Percentiles rank a stretch among this genome's conserved stretches.
Conservation (phyloP, 2,888 invertebrate species). For the Parnassius mnemosyne region DNA sequence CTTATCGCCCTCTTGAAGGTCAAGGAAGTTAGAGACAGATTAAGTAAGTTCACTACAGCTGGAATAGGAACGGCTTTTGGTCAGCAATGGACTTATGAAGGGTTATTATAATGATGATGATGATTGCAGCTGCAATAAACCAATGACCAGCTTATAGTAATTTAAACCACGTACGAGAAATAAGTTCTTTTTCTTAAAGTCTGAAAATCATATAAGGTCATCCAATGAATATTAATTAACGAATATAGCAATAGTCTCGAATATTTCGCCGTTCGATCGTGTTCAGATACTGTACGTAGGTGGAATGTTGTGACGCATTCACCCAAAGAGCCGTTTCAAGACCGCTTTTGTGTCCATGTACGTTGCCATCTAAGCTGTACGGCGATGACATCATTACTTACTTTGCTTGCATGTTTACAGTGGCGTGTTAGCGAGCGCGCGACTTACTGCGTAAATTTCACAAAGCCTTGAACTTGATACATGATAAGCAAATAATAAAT, state of each 20-base stretch:
- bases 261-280: conserved; percentile 42
- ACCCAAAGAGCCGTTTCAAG: conserved; percentile 38
- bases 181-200: conserved; percentile 27
- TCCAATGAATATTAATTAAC: conserved; percentile 44
- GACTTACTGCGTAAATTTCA: conserved; percentile 29
- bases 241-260: conserved; percentile 42
- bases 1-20: conserved; percentile 16
- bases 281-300: conserved; percentile 51
- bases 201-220: conserved; percentile 38
- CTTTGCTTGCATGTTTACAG: conserved; percentile 56
- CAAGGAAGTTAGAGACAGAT: background rate
- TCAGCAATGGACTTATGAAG: too few relatives aligned
- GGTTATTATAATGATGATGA: too few relatives aligned
- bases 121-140: background rate
- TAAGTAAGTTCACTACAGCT: conserved; percentile 6
- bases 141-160: conserved; percentile 26
- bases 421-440: conserved; percentile 18
- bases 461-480: conserved; percentile 48
- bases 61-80: background rate
- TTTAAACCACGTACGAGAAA: conserved; percentile 36
- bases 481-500: conserved; percentile 5
- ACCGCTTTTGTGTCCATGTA: conserved; percentile 51
- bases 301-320: conserved; percentile 58
- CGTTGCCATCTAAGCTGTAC: conserved; percentile 56
- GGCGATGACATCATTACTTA: conserved; percentile 63